phyloP scores from a whole-genome alignment of 2,888 invertebrate genomes.

The Leptopterna dolabrata region DNA sequence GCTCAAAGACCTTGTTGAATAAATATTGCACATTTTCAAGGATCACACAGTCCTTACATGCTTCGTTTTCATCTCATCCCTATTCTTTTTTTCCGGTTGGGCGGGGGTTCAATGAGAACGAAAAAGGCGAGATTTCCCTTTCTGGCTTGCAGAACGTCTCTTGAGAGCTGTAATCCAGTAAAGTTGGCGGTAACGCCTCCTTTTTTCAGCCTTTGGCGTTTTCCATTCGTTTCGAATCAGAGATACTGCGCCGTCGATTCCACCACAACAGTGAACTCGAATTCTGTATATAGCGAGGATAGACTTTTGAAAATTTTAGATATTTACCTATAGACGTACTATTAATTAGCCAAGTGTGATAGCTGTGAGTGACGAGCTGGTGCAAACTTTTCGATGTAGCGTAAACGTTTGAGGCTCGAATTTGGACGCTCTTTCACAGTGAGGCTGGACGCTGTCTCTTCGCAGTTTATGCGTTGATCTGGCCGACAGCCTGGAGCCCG shows the following conservation, averaged over 20 bases:
- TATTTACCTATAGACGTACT: too few species aligned
- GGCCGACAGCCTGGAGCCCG: too few species aligned
- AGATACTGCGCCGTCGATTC: neutral
- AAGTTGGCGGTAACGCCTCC: neutral
- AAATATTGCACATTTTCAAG: slow-evolving; percentile 45
- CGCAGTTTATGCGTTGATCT: too few species aligned
- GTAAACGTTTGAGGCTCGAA: too few species aligned
- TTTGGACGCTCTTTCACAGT: too few species aligned
- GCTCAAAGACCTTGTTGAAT: slow-evolving; percentile 49
- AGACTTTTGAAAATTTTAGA: too few species aligned
- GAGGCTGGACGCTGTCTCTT: too few species aligned
- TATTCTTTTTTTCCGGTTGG: slow-evolving; percentile 22
- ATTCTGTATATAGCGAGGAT: too few species aligned
- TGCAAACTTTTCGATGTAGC: too few species aligned
- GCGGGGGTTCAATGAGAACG: neutral
- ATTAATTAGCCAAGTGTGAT: too few species aligned
- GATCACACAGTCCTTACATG: slow-evolving; percentile 36
- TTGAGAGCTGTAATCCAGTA: neutral
- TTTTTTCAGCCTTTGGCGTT: neutral
- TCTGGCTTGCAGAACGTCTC: neutral
- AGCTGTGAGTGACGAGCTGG: too few species aligned
- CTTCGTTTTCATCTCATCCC: slow-evolving; percentile 18
- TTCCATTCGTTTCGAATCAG: neutral
- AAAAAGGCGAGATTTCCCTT: slow-evolving; percentile 4
- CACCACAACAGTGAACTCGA: neutral